Evolutionary conservation across 2,113 vertebrate genomes (phyloP), one percentile per base, ranked within the genome.

Genomic region (Oncorhynchus clarkii): DNA sequence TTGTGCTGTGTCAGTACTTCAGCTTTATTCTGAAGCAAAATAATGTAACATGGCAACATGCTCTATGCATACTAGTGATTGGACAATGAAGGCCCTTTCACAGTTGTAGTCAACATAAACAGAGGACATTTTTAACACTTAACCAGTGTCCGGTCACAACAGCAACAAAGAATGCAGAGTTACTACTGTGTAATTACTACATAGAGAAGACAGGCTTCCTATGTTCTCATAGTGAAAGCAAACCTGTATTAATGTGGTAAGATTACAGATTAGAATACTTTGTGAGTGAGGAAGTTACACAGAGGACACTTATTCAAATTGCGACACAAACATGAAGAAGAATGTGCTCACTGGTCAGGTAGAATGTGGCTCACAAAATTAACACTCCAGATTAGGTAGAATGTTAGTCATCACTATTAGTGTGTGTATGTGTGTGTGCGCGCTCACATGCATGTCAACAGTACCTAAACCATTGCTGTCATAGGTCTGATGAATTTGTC

Each of bases 401-500:
- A 39, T 81, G 71, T 80, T 57, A 73, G 51, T 18, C 3, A 2
- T 60, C 74, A 71, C 70, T 77, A 39, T 81, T 67, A 77, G 65
- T 77, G 60, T 4, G 26, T 82, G 75, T 80, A 74, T 57, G 70
- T 69, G 67, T 65, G 0, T 79, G 71, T 65, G 73, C 72, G 72
- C 74, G 72, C 34, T 34, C 6, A 1, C 5, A 34, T 79, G 45
- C 80, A 69, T 79, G 34, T 34, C 34, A 34, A 18, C 29, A 31
- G 70, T 72, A 78, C 76, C 81, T 78, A 71, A 82, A 31, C 71
- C 83, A 69, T 69, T 81, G 83, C 83, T 80, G 31, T 82, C 87
- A 87, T 88, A 86, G 75, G 70, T 90, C 66, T 69, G 18, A 90
- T 89, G 88, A 77, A 75, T 88, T 72, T 22, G 79, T 34, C 70